Conservation (phyloP, 2,797 vertebrate genomes). For the Arctocebus calabarensis region DNA sequence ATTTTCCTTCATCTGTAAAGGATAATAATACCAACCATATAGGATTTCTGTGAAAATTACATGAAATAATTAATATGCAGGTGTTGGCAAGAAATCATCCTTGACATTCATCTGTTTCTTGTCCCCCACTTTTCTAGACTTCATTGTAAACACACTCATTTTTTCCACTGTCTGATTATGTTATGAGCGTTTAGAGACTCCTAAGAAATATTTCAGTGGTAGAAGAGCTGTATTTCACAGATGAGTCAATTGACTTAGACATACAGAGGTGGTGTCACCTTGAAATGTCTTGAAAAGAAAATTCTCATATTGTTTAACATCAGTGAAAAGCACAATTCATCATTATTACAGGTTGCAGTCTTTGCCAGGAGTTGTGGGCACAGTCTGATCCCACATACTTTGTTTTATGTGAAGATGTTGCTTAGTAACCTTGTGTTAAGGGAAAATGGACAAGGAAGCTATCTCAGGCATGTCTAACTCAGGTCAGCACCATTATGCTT, state of each 20-base stretch:
- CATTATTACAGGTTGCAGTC: conserved; percentile 48
- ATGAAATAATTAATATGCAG: conserved; percentile 7
- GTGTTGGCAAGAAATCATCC: background rate
- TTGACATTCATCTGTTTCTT: background rate
- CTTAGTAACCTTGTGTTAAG: conserved; percentile 78
- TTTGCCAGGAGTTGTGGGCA: conserved; percentile 60
- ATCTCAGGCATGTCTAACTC: conserved; percentile 66
- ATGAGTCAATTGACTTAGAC: conserved; percentile 21
- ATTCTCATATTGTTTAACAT: conserved; percentile 54
- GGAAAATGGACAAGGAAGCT: conserved; percentile 64
- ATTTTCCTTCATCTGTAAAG: conserved; percentile 6
- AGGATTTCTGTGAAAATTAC: conserved; percentile 50
- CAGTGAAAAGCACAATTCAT: conserved; percentile 59
- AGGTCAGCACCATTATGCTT: conserved; percentile 60
- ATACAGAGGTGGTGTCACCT: conserved; percentile 37
- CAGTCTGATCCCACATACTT: conserved; percentile 60
- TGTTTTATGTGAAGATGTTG: conserved; percentile 78
- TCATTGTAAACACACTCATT: background rate
- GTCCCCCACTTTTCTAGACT: background rate
- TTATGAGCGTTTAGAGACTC: background rate
- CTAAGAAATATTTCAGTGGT: conserved; percentile 37
- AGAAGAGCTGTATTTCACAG: conserved; percentile 42
- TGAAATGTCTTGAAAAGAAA: conserved; percentile 69
- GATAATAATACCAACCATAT: background rate
- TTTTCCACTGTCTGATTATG: background rate